phyloP scores from a whole-genome alignment of 1,140 invertebrate genomes.

The Drosophila nannoptera region DNA sequence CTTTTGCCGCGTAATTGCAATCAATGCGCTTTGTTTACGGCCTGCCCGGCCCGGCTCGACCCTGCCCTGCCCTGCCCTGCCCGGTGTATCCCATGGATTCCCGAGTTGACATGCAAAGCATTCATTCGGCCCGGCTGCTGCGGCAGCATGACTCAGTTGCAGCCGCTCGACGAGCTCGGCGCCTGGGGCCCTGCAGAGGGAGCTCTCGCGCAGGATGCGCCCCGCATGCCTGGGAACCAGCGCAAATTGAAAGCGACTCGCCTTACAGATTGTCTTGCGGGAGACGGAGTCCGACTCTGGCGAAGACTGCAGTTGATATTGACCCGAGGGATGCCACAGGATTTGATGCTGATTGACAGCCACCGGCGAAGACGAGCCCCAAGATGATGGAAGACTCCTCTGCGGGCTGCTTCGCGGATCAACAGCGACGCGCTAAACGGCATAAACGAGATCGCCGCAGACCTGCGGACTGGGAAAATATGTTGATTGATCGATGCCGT shows the following conservation, averaged over 20 bases:
- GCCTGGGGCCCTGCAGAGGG: slow-evolving; percentile 1
- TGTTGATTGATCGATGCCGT: too few relatives aligned
- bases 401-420: too few relatives aligned
- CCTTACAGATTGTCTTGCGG: slow-evolving; percentile 18
- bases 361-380: too few relatives aligned
- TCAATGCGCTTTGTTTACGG: slow-evolving; percentile 42
- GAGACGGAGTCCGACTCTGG: background rate
- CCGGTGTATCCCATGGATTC: slow-evolving; percentile 39
- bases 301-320: too few relatives aligned
- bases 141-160: slow-evolving; percentile 35
- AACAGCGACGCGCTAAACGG: too few relatives aligned
- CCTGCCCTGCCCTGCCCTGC: too few relatives aligned
- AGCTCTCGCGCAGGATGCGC: slow-evolving; percentile 31
- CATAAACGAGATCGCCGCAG: too few relatives aligned
- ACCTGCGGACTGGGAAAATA: too few relatives aligned
- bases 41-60: too few relatives aligned
- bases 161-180: background rate
- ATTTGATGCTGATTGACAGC: too few relatives aligned
- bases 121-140: slow-evolving; percentile 20
- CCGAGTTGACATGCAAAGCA: slow-evolving; percentile 30
- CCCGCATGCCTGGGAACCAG: slow-evolving; percentile 55
- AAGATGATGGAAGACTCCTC: too few relatives aligned
- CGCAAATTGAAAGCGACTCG: slow-evolving; percentile 39
- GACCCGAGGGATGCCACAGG: too few relatives aligned
- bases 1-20: slow-evolving; percentile 61